Base-by-base conservation (phyloP, 1,140 invertebrate species). In the Pogonognathellus flavescens region DNA sequence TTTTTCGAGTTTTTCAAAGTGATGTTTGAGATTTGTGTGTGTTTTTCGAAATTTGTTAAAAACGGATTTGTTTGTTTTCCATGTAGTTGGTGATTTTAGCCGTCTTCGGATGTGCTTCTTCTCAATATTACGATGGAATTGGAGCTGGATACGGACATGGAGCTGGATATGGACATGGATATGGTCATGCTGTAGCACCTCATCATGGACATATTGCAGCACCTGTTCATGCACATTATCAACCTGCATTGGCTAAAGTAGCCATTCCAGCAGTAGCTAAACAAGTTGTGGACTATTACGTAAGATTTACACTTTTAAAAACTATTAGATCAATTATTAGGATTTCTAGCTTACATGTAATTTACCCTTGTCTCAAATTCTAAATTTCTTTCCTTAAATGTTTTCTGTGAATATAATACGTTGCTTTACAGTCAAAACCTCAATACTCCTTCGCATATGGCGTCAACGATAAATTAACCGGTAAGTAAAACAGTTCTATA, bases 361-460 rank as follows among this genome's bases (percentile, higher is more conserved):
- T n/a, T n/a, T n/a, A n/a, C n/a, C n/a, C n/a, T n/a, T n/a, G n/a
- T n/a, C n/a, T n/a, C n/a, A n/a, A n/a, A n/a, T n/a, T n/a, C n/a
- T n/a, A n/a, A n/a, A n/a, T n/a, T n/a, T n/a, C n/a, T n/a, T n/a
- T n/a, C n/a, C n/a, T n/a, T n/a, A n/a, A n/a, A n/a, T n/a, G n/a
- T n/a, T n/a, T 41, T 41, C 6, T 41, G 31, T 41, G 6, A 41
- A 41, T 41, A n/a, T 41, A 41, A 41, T 41, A 41, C 31, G 6
- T 3, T 5, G 1, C 18, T 6, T 55, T 55, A 3, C 80, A 81
- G 80, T 53, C 49, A 22, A 85, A 93, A 57, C 90, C 92, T 50
- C 90, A 90, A 22, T 93, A 93, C 88, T 90, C 91, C 55, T 93
- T 91, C 89, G 92, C 92, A 83, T 93, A 93, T 89, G 91, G 91